phyloP scores from a whole-genome alignment of 2,113 vertebrate species.

The Pseudorasbora parva region DNA sequence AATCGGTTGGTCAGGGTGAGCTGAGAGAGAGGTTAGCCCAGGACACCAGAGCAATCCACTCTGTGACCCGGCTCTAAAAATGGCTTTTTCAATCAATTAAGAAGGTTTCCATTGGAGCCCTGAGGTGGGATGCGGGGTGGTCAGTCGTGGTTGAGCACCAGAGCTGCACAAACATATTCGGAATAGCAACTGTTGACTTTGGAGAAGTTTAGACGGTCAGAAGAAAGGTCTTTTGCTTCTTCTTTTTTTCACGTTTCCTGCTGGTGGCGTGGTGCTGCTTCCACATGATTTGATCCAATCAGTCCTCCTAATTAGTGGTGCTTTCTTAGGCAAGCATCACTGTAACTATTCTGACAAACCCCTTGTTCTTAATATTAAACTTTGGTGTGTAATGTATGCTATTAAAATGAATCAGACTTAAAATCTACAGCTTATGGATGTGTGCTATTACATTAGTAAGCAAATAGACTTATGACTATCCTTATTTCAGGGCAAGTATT shows the following conservation, averaged over 20 bases:
- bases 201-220: slow-evolving; percentile 40
- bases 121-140: slow-evolving; percentile 31
- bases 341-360: not conserved
- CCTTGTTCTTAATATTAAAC: not conserved
- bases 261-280: slow-evolving; percentile 1
- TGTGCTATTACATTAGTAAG: no score
- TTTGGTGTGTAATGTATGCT: not conserved
- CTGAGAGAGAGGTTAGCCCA: slow-evolving; percentile 27
- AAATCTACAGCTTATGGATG: not conserved
- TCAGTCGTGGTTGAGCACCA: slow-evolving; percentile 29
- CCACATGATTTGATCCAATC: slow-evolving; percentile 9
- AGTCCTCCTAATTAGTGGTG: slow-evolving; percentile 23
- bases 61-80: slow-evolving; percentile 21
- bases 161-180: slow-evolving; percentile 33
- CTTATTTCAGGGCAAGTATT: no score
- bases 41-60: slow-evolving; percentile 40
- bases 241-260: not conserved
- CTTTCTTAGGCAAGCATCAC: slow-evolving; percentile 9
- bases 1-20: slow-evolving; percentile 30
- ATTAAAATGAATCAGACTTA: not conserved
- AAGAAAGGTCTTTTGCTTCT: not conserved
- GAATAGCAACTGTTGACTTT: slow-evolving; percentile 52
- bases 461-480: no score
- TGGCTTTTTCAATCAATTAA: slow-evolving; percentile 46
- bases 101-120: slow-evolving; percentile 42